A percentile compares a stretch with the other conserved stretches of the same genome.
Evolutionary conservation across 2,888 invertebrate species (phyloP).

Genomic region (Lamproptera curius): DNA sequence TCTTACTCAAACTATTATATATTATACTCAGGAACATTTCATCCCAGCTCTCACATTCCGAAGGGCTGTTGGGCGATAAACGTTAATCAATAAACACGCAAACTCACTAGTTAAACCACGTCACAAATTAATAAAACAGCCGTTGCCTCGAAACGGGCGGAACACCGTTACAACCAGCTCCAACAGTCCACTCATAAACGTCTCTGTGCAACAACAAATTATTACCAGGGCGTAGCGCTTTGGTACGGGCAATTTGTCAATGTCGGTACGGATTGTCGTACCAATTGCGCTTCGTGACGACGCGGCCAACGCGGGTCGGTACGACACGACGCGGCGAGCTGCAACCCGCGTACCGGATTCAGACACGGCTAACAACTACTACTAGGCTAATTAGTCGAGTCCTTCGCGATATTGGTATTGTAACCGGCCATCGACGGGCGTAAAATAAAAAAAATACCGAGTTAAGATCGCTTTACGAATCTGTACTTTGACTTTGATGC

Average conservation of each 20-base stretch:
- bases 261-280: constrained; percentile 10
- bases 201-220: constrained; percentile 9
- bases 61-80: not conserved
- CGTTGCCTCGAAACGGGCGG: not conserved
- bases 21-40: not conserved
- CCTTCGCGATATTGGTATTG: no score
- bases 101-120: no score
- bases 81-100: no score
- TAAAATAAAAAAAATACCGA: no score
- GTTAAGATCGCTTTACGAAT: no score
- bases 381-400: constrained; percentile 10
- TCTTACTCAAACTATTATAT: no score
- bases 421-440: no score
- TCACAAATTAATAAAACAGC: no score
- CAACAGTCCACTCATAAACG: not conserved
- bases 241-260: constrained; percentile 11
- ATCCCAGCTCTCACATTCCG: not conserved
- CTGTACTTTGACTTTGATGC: no score
- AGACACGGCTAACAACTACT: constrained; percentile 2
- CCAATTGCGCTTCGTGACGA: constrained; percentile 21
- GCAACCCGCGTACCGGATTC: constrained; percentile 1
- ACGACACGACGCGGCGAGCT: constrained; percentile 12
- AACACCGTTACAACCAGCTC: not conserved
- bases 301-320: constrained; percentile 5
- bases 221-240: constrained; percentile 6